A percentile compares a stretch with the other conserved stretches of the same genome.
Evolutionary conservation across 2,797 vertebrate genomes (phyloP).

Genomic region (Discoglossus pictus): DNA sequence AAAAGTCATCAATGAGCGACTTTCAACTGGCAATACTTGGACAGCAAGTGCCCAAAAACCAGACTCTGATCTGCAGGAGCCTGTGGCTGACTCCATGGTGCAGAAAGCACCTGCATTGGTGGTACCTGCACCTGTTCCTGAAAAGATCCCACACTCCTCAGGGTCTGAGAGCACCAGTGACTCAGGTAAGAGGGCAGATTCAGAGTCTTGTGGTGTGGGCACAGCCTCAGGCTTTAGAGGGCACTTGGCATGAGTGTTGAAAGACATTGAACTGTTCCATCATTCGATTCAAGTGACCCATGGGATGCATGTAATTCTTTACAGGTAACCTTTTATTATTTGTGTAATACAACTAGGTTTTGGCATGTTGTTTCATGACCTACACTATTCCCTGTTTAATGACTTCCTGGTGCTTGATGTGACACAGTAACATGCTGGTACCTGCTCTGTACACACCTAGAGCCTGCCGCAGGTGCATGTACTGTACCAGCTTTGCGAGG

Average conservation of each 20-base stretch:
- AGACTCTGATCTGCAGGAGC: constrained; percentile 53
- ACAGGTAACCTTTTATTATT: too few species aligned
- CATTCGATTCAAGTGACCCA: too few species aligned
- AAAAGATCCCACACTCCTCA: constrained; percentile 83
- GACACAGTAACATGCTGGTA: constrained; percentile 26
- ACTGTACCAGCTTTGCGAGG: too few species aligned
- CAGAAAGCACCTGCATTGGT: constrained; percentile 31
- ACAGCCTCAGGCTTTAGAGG: too few species aligned
- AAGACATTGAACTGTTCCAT: too few species aligned
- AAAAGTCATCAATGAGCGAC: constrained; percentile 81
- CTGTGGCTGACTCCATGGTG: constrained; percentile 57
- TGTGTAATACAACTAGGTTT: too few species aligned
- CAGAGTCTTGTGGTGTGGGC: background rate
- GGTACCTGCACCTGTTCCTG: constrained; percentile 52
- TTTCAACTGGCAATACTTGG: constrained; percentile 59
- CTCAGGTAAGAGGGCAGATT: constrained; percentile 85
- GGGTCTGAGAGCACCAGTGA: constrained; percentile 93
- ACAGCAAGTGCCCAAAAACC: constrained; percentile 57
- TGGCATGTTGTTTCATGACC: too few species aligned
- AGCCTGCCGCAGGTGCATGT: constrained; percentile 22
- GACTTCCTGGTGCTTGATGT: background rate
- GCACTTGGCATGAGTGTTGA: too few species aligned
- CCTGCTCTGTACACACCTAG: constrained; percentile 28
- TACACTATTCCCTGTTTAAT: too few species aligned
- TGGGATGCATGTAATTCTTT: too few species aligned